Evolutionary conservation across 2,797 vertebrate species (phyloP), one percentile per base, ranked within the genome.

Genomic region (Neomorphus geoffroyi): DNA sequence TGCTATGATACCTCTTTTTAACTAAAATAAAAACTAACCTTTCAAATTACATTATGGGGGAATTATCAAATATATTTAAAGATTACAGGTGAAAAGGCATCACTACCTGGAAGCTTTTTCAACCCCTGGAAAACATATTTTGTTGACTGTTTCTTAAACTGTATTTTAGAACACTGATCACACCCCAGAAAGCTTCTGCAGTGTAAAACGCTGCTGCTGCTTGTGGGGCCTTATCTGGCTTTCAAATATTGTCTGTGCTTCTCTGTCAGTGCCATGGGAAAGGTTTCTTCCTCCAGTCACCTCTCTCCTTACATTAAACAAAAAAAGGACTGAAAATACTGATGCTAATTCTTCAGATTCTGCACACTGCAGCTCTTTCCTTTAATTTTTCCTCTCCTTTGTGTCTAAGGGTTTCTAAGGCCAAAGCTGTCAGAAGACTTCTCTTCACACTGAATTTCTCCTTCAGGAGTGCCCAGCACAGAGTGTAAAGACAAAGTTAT

Each of bases 291-390:
- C 51, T 92, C 45, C 89, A 91, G 58, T 45, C 80, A 83, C 43
- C 45, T 26, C 30, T 70, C 48, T 54, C 80, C 33, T 87, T 67
- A 66, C 10, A 14, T 30, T 73, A 41, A 28, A 89, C 2, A 19
- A 81, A 86, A 83, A 60, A 53, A 22, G 11, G 13, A 80, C 72
- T n/a, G 41, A 66, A 92, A 73, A 79, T 33, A 45, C n/a, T 60
- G 77, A 93, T 56, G 66, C 56, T 93, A 94, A 92, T 90, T 86
- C 89, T 85, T 90, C 80, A 86, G 54, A 83, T 79, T 72, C 67
- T 56, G 73, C 73, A 86, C 73, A 67, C 18, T 23, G 58, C 39
- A 86, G 66, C 32, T 77, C 58, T 32, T 90, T 26, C 57, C 75
- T 93, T 93, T 86, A 87, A 79, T 92, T 90, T 80, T 75, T 86